phyloP scores from a whole-genome alignment of 2,113 vertebrate genomes.

The Condylura cristata region DNA sequence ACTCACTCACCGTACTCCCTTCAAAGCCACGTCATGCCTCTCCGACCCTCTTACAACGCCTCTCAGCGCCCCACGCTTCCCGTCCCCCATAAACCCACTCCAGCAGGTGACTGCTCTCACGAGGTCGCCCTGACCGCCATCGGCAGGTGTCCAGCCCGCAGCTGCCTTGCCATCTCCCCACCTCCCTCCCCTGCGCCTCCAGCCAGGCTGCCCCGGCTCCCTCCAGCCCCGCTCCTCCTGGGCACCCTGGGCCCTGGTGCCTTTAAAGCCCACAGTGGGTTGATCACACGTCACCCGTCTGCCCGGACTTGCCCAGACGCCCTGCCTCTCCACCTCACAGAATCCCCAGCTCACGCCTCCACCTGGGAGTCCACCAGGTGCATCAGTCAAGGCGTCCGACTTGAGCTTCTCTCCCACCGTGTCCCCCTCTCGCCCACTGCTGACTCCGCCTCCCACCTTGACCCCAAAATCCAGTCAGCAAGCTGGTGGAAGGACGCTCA shows the following conservation, averaged over 20 bases:
- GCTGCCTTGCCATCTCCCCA: neutral
- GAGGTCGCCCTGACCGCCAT: neutral
- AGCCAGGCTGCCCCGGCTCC: too few species aligned
- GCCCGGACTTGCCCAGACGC: neutral
- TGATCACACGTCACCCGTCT: neutral
- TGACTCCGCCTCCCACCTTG: neutral
- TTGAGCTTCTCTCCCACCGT: neutral
- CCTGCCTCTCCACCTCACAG: too few species aligned
- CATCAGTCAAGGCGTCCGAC: neutral
- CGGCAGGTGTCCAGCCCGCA: neutral
- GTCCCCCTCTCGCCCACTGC: rapidly evolving
- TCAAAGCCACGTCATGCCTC: neutral
- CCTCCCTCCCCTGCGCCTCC: neutral
- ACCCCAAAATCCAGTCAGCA: too few species aligned
- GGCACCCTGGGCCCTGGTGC: too few species aligned
- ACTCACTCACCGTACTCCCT: neutral
- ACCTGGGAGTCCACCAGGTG: neutral
- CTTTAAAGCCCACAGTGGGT: too few species aligned
- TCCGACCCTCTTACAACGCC: neutral
- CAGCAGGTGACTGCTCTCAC: neutral
- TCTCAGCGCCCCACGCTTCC: neutral
- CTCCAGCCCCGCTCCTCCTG: too few species aligned
- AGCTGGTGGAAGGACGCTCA: too few species aligned
- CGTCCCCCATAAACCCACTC: neutral
- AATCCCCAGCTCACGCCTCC: neutral